Percentiles rank a stretch among this genome's conserved stretches.
phyloP scores from a whole-genome alignment of 2,888 invertebrate species.

The Volucella inanis region DNA sequence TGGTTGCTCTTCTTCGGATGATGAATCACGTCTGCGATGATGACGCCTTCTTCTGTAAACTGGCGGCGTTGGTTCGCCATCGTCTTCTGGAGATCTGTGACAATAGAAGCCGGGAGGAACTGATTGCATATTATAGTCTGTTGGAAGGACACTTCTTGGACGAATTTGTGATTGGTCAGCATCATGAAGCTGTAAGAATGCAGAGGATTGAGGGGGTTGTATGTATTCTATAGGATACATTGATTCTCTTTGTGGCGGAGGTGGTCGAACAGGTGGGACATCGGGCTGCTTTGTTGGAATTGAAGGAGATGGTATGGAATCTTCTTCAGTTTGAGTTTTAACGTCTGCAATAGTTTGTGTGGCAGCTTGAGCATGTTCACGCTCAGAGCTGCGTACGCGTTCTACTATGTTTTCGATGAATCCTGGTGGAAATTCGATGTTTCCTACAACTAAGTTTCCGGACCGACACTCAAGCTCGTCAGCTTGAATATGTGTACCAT shows the following conservation, averaged over 20 bases:
- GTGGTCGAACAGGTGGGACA: constrained; percentile 62
- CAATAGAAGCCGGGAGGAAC: constrained; percentile 84
- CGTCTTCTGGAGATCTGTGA: constrained; percentile 81
- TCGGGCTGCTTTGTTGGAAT: constrained; percentile 61
- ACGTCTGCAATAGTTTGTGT: constrained; percentile 80
- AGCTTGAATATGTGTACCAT: constrained; percentile 89
- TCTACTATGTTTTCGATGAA: constrained; percentile 88
- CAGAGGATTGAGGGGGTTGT: constrained; percentile 14
- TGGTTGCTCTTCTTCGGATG: constrained; percentile 84
- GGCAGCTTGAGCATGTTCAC: constrained; percentile 66
- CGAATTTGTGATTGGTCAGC: constrained; percentile 82
- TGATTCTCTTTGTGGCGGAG: constrained; percentile 51
- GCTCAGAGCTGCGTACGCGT: constrained; percentile 80
- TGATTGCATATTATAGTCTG: constrained; percentile 84
- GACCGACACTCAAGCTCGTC: constrained; percentile 89
- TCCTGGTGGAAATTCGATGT: constrained; percentile 87
- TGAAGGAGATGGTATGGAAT: constrained; percentile 76
- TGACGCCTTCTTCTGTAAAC: constrained; percentile 84
- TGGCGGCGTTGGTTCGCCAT: constrained; percentile 82
- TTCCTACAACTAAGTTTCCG: constrained; percentile 87
- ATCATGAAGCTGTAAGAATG: constrained; percentile 42
- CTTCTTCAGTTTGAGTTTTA: constrained; percentile 73
- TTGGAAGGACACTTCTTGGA: constrained; percentile 82
- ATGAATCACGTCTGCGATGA: constrained; percentile 84
- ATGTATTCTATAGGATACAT: constrained; percentile 41